Conservation (phyloP, 2,113 vertebrate species). For the Eubucco bourcierii region DNA sequence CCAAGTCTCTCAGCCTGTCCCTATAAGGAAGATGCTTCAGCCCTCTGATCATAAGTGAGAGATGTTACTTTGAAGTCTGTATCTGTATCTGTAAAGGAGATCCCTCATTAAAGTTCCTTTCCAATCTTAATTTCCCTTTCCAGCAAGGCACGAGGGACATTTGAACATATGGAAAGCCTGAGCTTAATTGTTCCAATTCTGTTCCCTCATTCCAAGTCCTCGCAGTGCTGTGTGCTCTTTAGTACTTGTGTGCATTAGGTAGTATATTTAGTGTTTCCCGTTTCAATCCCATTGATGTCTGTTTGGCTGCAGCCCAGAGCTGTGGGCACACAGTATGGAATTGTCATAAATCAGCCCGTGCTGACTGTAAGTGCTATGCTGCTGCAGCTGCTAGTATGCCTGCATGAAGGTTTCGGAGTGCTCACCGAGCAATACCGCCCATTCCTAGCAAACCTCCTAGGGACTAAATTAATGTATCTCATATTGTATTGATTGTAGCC, state of each 20-base stretch:
- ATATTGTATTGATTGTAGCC: constrained; percentile 82
- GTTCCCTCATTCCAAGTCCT: constrained; percentile 27
- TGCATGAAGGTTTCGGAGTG: constrained; percentile 1
- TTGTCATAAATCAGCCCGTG: constrained; percentile 31
- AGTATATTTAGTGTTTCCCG: constrained; percentile 46
- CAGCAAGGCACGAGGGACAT: not conserved
- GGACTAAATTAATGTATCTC: constrained; percentile 79
- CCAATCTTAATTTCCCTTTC: not conserved
- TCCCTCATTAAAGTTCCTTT: not conserved
- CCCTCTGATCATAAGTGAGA: not conserved
- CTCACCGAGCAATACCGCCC: constrained; percentile 55
- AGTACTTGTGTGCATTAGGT: constrained; percentile 59
- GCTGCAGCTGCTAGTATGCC: not conserved
- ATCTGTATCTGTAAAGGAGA: not conserved
- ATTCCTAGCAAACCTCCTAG: constrained; percentile 75
- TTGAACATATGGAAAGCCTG: not conserved
- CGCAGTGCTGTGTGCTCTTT: constrained; percentile 20
- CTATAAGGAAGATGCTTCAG: no score
- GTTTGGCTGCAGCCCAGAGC: constrained; percentile 67
- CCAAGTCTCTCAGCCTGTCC: no score
- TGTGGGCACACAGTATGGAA: not conserved
- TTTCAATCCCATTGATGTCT: constrained; percentile 21
- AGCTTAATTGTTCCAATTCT: constrained; percentile 50
- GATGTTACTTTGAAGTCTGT: not conserved
- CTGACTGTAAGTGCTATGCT: not conserved